Percentiles rank a stretch among this genome's conserved stretches.
Evolutionary conservation across 2,888 invertebrate species (phyloP).

Genomic region (Therioaphis trifolii): DNA sequence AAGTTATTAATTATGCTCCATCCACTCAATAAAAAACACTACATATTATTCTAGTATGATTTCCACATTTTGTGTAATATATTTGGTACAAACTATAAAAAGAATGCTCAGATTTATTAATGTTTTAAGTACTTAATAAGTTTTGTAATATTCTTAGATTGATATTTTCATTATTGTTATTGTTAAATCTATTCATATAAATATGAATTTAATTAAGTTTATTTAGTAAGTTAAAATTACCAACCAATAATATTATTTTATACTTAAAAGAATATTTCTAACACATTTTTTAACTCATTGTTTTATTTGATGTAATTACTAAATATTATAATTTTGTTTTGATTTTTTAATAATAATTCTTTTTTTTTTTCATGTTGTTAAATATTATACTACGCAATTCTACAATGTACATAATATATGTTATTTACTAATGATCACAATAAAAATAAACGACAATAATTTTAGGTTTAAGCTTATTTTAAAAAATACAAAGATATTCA

Average conservation of each 20-base stretch:
- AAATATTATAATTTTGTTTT: not conserved
- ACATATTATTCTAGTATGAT: not conserved
- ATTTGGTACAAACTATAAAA: conserved; percentile 20
- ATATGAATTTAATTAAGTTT: conserved; percentile 35
- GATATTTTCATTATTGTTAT: conserved; percentile 38
- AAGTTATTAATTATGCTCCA: conserved; percentile 72
- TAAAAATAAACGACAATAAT: conserved; percentile 9
- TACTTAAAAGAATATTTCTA: conserved; percentile 33
- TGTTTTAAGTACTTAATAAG: conserved; percentile 24
- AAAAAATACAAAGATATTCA: too few species aligned
- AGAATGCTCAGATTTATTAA: conserved; percentile 56
- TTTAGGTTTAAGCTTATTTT: too few species aligned
- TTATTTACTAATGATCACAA: conserved; percentile 46
- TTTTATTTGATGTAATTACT: conserved; percentile 14
- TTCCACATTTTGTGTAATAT: conserved; percentile 6
- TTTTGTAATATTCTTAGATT: conserved; percentile 26
- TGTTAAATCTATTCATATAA: conserved; percentile 34
- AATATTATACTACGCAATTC: conserved; percentile 37
- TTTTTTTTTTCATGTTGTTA: conserved; percentile 45
- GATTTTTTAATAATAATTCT: conserved; percentile 21
- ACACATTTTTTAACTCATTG: conserved; percentile 43
- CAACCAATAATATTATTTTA: conserved; percentile 28
- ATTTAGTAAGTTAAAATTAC: conserved; percentile 9
- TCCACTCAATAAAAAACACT: not conserved
- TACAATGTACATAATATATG: not conserved